Evolutionary conservation across 2,113 vertebrate species (phyloP).

Genomic region (Parotia lawesii): DNA sequence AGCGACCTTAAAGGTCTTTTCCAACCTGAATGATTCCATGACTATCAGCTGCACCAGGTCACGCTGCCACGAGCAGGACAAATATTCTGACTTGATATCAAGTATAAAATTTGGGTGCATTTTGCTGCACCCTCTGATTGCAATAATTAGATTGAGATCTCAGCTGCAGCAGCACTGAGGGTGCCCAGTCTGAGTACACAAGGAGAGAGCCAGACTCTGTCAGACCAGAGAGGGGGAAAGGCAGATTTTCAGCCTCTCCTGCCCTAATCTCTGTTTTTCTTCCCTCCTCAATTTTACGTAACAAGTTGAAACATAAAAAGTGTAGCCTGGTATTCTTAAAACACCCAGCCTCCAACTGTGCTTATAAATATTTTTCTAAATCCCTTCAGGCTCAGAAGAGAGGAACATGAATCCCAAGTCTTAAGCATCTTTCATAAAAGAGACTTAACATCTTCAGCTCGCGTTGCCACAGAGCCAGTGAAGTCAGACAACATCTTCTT

Average conservation of each 20-base stretch:
- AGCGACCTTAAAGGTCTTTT: not conserved
- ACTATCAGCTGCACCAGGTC: not conserved
- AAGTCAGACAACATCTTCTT: not conserved
- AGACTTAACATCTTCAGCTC: not conserved
- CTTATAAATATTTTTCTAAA: constrained; percentile 27
- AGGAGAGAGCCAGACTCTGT: not conserved
- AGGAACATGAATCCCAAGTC: not conserved
- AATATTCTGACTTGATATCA: fast-evolving
- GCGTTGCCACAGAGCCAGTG: not conserved
- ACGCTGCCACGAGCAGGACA: fast-evolving
- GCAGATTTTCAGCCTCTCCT: not conserved
- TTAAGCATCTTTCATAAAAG: constrained; percentile 13
- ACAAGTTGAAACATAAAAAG: not conserved
- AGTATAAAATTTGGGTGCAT: not conserved
- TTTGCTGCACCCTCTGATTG: not conserved
- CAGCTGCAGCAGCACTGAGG: not conserved
- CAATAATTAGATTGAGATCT: not conserved
- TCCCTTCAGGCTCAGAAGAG: not conserved
- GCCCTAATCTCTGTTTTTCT: not conserved
- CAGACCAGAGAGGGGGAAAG: not conserved
- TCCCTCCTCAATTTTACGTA: not conserved
- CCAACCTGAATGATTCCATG: not conserved
- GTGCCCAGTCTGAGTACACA: not conserved
- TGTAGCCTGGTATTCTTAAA: not conserved
- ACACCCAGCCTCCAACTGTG: not conserved